Evolutionary conservation across 1,140 invertebrate species (phyloP), one percentile per base, ranked within the genome.

Genomic region (Drosophila prosaltans): DNA sequence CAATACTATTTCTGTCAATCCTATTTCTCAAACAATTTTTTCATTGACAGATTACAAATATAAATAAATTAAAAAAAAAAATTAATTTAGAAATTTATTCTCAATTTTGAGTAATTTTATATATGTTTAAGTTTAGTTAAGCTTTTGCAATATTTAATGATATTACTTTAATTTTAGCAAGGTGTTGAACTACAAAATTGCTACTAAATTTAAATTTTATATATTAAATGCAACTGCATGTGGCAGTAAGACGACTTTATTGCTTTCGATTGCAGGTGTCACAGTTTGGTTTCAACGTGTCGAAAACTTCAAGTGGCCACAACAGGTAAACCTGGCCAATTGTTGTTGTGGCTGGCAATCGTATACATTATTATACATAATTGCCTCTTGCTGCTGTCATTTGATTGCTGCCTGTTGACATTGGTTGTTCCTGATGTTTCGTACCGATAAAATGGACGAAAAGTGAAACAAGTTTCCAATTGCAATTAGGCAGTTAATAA

Each of bases 101-200:
- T 16, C 16, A 0, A 16, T 16, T 16, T 16, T 16, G 16, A 16
- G 16, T 16, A 16, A 16, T 16, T 30, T 30, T 30, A 30, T 30
- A 30, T 30, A 36, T 7, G 6, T 5, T 4, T 6, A 6, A 6
- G 3, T 4, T 5, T 36, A 36, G 6, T 36, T 6, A 6, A 36
- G 32, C 6, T 7, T 36, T 10, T 3, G 39, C 9, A 40, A 40
- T 51, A 4, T 24, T 26, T 51, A 51, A 26, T 10, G 10, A 10
- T 26, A 24, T 26, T 10, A 8, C 2, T 51, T 43, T n/a, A n/a
- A 16, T n/a, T 43, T 26, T 51, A 8, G 21, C 82, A 86, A 86
- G 78, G 79, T 86, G 82, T 82, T 86, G 83, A 86, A 76, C 76
- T 82, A 76, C 59, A 59, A 74, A 88, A 88, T 80, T 86, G 41